Percentiles rank a stretch among this genome's conserved stretches.
Conservation (phyloP, 2,113 vertebrate genomes). For the Oncorhynchus clarkii region DNA sequence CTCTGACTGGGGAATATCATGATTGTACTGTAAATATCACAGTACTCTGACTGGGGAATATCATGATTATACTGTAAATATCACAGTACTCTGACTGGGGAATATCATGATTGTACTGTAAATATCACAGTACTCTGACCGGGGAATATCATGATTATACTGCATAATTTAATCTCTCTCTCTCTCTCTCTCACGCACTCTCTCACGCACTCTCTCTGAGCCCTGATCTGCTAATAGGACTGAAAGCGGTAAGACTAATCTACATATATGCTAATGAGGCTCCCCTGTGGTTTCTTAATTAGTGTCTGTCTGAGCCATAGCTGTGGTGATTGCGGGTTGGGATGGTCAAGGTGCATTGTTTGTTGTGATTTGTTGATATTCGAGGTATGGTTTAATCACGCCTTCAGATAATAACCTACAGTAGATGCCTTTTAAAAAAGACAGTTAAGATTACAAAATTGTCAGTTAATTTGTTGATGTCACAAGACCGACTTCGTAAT, state of each 20-base stretch:
- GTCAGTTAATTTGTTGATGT: constrained; percentile 34
- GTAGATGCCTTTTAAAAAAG: constrained; percentile 10
- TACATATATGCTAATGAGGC: constrained; percentile 47
- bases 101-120: no score
- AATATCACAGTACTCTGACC: no score
- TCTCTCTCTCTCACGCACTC: no score
- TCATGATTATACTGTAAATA: no score
- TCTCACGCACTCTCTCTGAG: neutral
- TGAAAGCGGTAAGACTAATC: constrained; percentile 21
- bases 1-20: no score
- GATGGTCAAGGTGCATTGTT: constrained; percentile 18
- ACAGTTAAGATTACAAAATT: constrained; percentile 26
- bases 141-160: no score
- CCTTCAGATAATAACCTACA: constrained; percentile 12
- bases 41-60: no score
- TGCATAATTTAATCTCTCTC: no score
- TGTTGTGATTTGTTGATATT: constrained; percentile 41
- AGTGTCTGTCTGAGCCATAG: constrained; percentile 9
- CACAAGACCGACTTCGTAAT: neutral
- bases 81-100: no score
- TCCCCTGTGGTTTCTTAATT: constrained; percentile 35
- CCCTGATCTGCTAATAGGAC: neutral
- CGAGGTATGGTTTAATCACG: constrained; percentile 17
- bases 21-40: no score
- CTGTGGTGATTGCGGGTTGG: neutral